Conservation (phyloP, 2,888 invertebrate genomes). For the Hydrotaea cyrtoneurina region DNA sequence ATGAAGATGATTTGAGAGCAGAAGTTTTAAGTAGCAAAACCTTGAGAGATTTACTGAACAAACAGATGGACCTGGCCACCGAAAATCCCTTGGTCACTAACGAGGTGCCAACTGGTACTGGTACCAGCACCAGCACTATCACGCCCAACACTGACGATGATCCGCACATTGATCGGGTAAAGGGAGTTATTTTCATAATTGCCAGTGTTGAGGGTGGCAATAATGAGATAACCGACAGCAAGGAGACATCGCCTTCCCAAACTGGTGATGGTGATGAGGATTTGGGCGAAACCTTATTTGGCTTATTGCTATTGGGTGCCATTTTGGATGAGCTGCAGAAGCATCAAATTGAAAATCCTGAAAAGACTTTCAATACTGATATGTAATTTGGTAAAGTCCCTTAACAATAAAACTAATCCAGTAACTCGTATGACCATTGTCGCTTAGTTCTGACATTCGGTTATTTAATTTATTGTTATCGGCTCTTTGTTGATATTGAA, state of each 20-base stretch:
- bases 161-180: neutral
- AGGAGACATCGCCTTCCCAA: neutral
- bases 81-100: neutral
- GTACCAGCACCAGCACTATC: too few species aligned
- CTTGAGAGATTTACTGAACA: neutral
- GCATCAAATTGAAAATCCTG: neutral
- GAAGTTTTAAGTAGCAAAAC: constrained; percentile 9
- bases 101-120: neutral
- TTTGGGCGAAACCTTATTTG: neutral
- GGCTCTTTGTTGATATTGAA: too few species aligned
- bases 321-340: constrained; percentile 9
- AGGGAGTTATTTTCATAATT: constrained; percentile 9
- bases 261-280: neutral
- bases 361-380: too few species aligned
- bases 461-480: too few species aligned
- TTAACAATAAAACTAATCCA: too few species aligned
- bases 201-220: neutral
- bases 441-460: too few species aligned
- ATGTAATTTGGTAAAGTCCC: too few species aligned
- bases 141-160: neutral
- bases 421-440: too few species aligned
- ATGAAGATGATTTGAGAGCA: neutral
- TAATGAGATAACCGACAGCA: neutral
- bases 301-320: neutral
- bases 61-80: neutral